A percentile compares a stretch with the other conserved stretches of the same genome.
Evolutionary conservation across 2,797 vertebrate genomes (phyloP).

Genomic region (Hipposideros larvatus): DNA sequence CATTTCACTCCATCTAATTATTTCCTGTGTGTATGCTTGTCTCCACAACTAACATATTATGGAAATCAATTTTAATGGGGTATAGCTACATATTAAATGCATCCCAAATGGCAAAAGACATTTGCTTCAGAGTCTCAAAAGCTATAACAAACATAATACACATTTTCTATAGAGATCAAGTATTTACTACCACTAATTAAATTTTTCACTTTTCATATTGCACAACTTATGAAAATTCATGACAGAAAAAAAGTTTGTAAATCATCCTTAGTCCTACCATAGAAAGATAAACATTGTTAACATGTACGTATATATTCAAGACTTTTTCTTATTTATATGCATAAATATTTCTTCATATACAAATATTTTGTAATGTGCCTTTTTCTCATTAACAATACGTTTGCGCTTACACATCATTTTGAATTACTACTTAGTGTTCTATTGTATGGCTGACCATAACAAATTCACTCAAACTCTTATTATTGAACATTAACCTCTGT

Average conservation of each 20-base stretch:
- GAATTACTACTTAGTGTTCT: neutral
- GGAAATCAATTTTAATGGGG: conserved; percentile 64
- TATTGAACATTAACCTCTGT: conserved; percentile 16
- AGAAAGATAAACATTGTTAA: conserved; percentile 50
- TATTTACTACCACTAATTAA: conserved; percentile 26
- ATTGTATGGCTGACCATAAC: neutral
- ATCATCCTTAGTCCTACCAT: neutral
- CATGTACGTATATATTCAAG: neutral
- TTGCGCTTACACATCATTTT: neutral
- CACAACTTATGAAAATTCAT: conserved; percentile 38
- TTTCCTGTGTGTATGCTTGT: neutral
- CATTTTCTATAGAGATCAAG: conserved; percentile 51
- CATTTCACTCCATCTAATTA: conserved; percentile 23
- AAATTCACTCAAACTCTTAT: neutral
- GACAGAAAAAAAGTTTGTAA: neutral
- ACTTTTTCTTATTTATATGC: conserved; percentile 15
- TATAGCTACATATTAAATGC: conserved; percentile 57
- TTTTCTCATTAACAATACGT: conserved; percentile 44
- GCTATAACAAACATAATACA: conserved; percentile 18
- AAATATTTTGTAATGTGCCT: conserved; percentile 41
- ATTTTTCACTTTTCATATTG: conserved; percentile 47
- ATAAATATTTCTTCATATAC: conserved; percentile 22
- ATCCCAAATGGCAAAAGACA: conserved; percentile 54
- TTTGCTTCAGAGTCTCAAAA: conserved; percentile 56
- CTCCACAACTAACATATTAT: conserved; percentile 55